Percentiles rank a stretch among this genome's conserved stretches.
phyloP scores from a whole-genome alignment of 2,888 invertebrate genomes.

The Kryphioiulus occultus region DNA sequence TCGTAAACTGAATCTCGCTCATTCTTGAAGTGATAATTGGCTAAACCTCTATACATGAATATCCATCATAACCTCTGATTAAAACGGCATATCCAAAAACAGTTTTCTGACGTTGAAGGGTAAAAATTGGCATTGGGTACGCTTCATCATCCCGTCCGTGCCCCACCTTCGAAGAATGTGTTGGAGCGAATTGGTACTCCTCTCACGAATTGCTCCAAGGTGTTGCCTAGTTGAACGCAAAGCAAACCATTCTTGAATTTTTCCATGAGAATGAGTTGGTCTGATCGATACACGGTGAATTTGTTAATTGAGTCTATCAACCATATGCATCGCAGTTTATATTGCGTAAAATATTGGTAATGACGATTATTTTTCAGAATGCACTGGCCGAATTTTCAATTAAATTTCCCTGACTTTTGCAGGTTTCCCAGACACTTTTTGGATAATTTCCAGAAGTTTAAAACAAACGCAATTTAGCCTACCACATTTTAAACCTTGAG shows the following conservation, averaged over 20 bases:
- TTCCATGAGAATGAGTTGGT: background rate
- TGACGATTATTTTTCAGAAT: too few species aligned
- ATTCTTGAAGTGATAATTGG: background rate
- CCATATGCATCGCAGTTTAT: background rate
- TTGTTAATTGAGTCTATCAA: background rate
- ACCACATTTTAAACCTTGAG: too few species aligned
- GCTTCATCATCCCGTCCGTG: background rate
- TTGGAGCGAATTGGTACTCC: background rate
- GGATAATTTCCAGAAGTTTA: too few species aligned
- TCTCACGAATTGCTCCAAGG: constrained; percentile 31
- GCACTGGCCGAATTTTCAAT: too few species aligned
- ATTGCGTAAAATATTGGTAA: too few species aligned
- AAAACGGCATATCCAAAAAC: background rate
- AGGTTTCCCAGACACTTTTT: too few species aligned
- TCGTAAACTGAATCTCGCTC: background rate
- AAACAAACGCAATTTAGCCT: too few species aligned
- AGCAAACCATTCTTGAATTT: background rate
- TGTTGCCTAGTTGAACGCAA: background rate
- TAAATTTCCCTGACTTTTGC: too few species aligned
- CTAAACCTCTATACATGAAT: too few species aligned
- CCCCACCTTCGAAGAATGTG: constrained; percentile 9
- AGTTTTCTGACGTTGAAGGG: background rate
- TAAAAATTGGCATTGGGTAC: background rate
- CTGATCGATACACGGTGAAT: background rate
- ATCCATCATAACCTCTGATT: background rate